These are phyloP conservation scores for Forficula auricularia DNA, from an alignment of 1,140 invertebrate species.

Conservation along the genomic window DNA sequence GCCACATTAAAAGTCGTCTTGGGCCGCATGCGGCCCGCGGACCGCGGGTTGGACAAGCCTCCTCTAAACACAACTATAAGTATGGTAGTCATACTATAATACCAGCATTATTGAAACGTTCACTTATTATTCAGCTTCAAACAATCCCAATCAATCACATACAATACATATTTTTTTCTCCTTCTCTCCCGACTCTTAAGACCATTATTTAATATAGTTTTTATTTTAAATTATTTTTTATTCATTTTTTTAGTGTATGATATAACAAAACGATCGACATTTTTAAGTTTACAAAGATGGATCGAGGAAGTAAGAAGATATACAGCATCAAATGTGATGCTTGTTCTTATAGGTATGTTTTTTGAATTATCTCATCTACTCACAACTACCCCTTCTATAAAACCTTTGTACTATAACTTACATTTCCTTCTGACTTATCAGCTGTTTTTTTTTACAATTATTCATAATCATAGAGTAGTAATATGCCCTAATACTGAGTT, in stretches of 20 bases:
- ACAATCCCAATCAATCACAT: too few relatives aligned
- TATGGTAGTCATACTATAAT: neutral
- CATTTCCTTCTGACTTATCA: too few relatives aligned
- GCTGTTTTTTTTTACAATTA: too few relatives aligned
- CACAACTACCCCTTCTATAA: too few relatives aligned
- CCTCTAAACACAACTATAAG: neutral
- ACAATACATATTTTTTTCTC: neutral
- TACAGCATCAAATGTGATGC: slow-evolving; percentile 74
- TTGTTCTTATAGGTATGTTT: slow-evolving; percentile 65
- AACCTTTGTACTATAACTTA: too few relatives aligned
- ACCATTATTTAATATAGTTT: neutral
- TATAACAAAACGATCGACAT: slow-evolving; percentile 78
- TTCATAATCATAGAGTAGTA: too few relatives aligned
- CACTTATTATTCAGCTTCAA: too few relatives aligned
- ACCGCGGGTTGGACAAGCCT: neutral
- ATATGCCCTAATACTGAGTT: too few relatives aligned
- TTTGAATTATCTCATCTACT: slow-evolving; percentile 4
- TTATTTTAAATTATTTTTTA: slow-evolving; percentile 3
- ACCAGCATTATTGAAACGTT: neutral
- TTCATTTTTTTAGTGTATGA: slow-evolving; percentile 69
- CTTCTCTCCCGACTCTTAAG: neutral
- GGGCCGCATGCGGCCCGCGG: too few relatives aligned
- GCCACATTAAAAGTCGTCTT: too few relatives aligned
- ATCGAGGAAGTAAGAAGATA: slow-evolving; percentile 86
- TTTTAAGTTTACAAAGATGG: slow-evolving; percentile 78